phyloP scores from a whole-genome alignment of 2,113 vertebrate genomes.

The Petaurus breviceps region DNA sequence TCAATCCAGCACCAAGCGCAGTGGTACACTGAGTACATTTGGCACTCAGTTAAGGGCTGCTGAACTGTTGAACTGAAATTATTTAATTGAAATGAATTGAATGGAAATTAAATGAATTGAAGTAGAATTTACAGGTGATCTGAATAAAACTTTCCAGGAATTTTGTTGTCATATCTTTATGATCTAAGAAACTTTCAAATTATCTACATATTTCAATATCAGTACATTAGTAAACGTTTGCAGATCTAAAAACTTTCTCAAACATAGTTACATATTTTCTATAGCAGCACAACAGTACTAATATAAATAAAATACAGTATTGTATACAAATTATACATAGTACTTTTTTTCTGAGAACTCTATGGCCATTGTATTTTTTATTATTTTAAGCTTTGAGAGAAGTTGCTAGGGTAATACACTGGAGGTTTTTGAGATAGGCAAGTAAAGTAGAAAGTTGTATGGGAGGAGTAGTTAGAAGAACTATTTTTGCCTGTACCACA shows the following conservation, averaged over 20 bases:
- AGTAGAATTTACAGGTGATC: not conserved
- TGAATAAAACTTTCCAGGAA: not conserved
- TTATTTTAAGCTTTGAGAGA: not conserved
- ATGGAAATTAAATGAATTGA: not conserved
- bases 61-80: not conserved
- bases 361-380: not conserved
- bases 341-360: not conserved
- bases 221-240: not conserved
- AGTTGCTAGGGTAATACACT: not conserved
- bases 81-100: not conserved
- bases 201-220: not conserved
- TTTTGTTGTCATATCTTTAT: not conserved
- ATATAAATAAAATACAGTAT: not conserved
- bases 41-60: not conserved
- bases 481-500: not conserved
- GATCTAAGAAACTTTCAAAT: not conserved
- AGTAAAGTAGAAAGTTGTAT: not conserved
- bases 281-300: not conserved
- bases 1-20: not conserved
- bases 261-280: not conserved
- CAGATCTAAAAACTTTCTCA: not conserved
- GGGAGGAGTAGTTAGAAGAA: not conserved
- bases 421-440: not conserved
- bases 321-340: not conserved
- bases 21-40: not conserved